phyloP scores from a whole-genome alignment of 2,888 invertebrate species.

The Latrodectus hesperus region DNA sequence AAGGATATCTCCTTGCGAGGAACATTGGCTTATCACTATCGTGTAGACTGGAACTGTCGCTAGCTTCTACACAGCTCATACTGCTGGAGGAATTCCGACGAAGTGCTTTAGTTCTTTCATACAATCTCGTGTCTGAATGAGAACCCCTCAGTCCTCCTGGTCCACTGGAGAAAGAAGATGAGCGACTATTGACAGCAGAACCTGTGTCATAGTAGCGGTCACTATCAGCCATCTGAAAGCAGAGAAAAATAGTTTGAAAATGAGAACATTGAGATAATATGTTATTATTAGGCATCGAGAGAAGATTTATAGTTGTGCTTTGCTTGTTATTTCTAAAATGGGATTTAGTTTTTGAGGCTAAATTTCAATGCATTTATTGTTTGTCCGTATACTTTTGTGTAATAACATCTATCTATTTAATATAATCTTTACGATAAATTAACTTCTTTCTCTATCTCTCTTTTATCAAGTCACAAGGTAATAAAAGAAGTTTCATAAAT shows the following conservation, averaged over 20 bases:
- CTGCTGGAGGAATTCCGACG: conserved; percentile 64
- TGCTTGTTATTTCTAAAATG: too few relatives aligned
- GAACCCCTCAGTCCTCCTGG: conserved; percentile 54
- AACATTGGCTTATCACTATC: conserved; percentile 51
- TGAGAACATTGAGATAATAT: neutral
- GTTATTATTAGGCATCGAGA: too few relatives aligned
- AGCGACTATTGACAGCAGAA: conserved; percentile 62
- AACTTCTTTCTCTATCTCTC: too few relatives aligned
- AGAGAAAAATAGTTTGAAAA: neutral
- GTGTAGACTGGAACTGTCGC: conserved; percentile 67
- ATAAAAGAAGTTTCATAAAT: too few relatives aligned
- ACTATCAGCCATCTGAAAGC: conserved; percentile 57
- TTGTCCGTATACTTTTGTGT: too few relatives aligned
- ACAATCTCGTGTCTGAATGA: conserved; percentile 57
- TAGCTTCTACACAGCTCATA: conserved; percentile 67
- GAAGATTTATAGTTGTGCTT: too few relatives aligned
- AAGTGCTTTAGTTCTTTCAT: conserved; percentile 44
- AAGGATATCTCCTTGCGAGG: conserved; percentile 29
- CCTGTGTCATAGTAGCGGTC: conserved; percentile 65
- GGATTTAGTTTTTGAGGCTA: too few relatives aligned
- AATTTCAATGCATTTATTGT: too few relatives aligned
- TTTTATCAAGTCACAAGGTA: too few relatives aligned
- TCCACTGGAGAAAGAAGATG: conserved; percentile 62
- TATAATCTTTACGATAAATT: too few relatives aligned
- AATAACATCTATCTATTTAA: too few relatives aligned